Evolutionary conservation across 2,888 invertebrate genomes (phyloP).

Genomic region (Pseudanteris insignis): DNA sequence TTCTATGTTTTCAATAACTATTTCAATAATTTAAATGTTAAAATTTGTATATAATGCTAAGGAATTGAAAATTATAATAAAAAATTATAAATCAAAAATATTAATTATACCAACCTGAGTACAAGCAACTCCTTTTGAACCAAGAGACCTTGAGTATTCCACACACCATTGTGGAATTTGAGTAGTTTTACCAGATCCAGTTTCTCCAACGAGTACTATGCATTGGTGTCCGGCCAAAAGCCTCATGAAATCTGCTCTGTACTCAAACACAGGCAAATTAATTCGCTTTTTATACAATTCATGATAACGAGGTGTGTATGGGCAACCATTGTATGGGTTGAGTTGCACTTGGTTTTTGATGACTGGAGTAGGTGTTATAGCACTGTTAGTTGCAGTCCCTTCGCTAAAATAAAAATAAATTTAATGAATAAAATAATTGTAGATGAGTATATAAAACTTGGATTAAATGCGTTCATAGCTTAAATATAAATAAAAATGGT

Average conservation of each 20-base stretch:
- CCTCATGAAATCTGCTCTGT: slow-evolving; percentile 95
- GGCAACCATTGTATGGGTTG: slow-evolving; percentile 83
- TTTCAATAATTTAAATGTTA: too few relatives aligned
- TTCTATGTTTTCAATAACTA: too few relatives aligned
- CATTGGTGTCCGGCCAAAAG: slow-evolving; percentile 92
- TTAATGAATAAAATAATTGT: background rate
- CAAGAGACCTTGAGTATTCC: slow-evolving; percentile 75
- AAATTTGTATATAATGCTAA: too few relatives aligned
- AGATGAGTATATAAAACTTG: too few relatives aligned
- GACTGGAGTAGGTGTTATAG: slow-evolving; percentile 64
- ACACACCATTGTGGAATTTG: slow-evolving; percentile 98
- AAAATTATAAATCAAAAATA: too few relatives aligned
- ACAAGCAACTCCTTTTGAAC: slow-evolving; percentile 88
- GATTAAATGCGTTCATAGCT: too few relatives aligned
- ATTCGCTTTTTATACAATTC: slow-evolving; percentile 89
- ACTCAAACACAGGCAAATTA: slow-evolving; percentile 96
- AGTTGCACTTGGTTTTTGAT: slow-evolving; percentile 68
- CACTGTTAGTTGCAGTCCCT: slow-evolving; percentile 57
- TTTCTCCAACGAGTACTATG: slow-evolving; percentile 97
- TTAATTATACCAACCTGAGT: slow-evolving; percentile 73
- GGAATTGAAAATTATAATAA: too few relatives aligned
- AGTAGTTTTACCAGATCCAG: slow-evolving; percentile 99
- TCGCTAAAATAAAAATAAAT: slow-evolving; percentile 47
- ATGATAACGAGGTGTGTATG: slow-evolving; percentile 89
- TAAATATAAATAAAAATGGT: background rate